Conservation (phyloP, 2,888 invertebrate species). For the Aleiodes alternator region DNA sequence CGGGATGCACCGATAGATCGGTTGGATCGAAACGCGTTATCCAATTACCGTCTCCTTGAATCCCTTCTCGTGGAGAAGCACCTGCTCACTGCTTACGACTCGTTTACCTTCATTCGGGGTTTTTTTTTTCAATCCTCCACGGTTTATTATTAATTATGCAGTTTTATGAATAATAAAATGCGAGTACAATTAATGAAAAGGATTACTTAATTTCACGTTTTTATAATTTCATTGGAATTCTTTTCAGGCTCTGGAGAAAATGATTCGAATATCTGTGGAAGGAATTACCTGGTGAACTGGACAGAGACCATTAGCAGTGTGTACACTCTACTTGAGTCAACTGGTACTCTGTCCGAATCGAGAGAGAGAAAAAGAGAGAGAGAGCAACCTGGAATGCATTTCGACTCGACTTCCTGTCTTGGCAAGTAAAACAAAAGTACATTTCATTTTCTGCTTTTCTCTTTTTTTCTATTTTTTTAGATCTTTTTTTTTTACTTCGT, state of each 20-base stretch:
- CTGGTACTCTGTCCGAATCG: conserved; percentile 57
- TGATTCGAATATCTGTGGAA: conserved; percentile 2
- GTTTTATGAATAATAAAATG: background rate
- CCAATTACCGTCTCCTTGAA: conserved; percentile 30
- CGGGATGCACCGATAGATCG: conserved; percentile 30
- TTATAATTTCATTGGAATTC: conserved; percentile 18
- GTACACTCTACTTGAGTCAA: conserved; percentile 65
- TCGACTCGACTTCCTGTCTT: conserved; percentile 36
- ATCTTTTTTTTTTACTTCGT: background rate
- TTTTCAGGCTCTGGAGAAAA: background rate
- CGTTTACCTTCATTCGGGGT: conserved; percentile 28
- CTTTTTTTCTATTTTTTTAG: no score
- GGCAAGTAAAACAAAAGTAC: conserved; percentile 15
- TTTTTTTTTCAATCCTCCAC: conserved; percentile 2
- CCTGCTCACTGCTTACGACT: conserved; percentile 15
- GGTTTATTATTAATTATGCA: conserved; percentile 18
- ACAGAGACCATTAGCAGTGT: conserved; percentile 53
- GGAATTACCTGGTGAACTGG: conserved; percentile 22
- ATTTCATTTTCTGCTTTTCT: background rate
- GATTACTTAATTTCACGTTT: conserved; percentile 19
- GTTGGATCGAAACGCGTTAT: conserved; percentile 37
- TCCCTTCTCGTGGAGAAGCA: conserved; percentile 22
- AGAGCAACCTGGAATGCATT: conserved; percentile 8
- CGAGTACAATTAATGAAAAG: background rate
- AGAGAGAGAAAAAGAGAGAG: background rate